Evolutionary conservation across 2,797 vertebrate genomes (phyloP), one percentile per base, ranked within the genome.

Genomic region (Periparus ater): DNA sequence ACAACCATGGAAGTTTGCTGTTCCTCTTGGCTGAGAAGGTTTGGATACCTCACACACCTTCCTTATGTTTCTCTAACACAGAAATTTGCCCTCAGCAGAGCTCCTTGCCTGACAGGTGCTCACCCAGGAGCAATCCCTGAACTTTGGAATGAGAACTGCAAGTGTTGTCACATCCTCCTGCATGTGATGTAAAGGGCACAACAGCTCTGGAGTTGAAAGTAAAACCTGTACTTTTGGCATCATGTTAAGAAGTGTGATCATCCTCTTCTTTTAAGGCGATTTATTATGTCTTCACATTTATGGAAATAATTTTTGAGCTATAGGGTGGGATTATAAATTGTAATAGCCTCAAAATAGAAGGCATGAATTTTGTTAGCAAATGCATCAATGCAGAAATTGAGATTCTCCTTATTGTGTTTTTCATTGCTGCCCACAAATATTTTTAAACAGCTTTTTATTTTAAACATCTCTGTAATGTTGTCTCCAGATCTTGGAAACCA

Each of bases 371-470:
- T 88, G 34, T 47, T 82, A 76, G 47, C 10, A 65, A 53, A 54
- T 47, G 21, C 30, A 34, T 61, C 26, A 17, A 3, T 82, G 44
- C 44, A 29, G 50, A 84, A 88, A 53, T 40, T 51, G 50, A 68
- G 17, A 17, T 91, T 68, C 42, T 72, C 23, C 17, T 74, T 48
- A 25, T 0, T 68, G 30, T 74, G 18, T 23, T 80, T 77, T 60
- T 88, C 0, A 0, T 30, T 88, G 50, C 48, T 90, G 11, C 63
- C n/a, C 20, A 29, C 0, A 3, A 61, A 10, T 86, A 22, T 7
- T 88, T 81, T 82, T 55, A 65, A 91, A 55, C 17, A 40, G 26
- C 13, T 61, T 68, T 65, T 50, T 75, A 0, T 80, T 65, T 73
- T 20, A 73, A 73, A 26, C 61, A 65, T 29, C 61, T 73, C 50